Percentiles rank a stretch among this genome's conserved stretches.
phyloP scores from a whole-genome alignment of 2,797 vertebrate genomes.

The Peromyscus melanophrys region DNA sequence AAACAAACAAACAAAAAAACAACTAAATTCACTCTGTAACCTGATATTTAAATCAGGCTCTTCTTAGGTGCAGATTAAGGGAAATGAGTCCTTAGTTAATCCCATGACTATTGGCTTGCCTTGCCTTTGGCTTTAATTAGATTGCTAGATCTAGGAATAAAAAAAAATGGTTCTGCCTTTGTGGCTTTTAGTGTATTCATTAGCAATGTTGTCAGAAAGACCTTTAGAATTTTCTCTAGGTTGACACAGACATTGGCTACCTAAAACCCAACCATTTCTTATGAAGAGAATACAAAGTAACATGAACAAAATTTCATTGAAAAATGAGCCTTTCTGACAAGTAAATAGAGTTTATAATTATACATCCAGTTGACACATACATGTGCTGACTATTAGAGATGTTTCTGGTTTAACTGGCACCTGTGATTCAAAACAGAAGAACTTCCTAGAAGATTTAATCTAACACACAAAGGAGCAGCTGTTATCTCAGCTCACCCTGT shows the following conservation, averaged over 20 bases:
- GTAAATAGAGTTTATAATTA: not conserved
- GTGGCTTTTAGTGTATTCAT: not conserved
- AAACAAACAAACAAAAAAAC: no score
- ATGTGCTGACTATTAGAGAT: not conserved
- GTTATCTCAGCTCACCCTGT: not conserved
- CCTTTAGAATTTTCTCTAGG: conserved; percentile 10
- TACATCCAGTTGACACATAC: not conserved
- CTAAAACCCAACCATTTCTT: not conserved
- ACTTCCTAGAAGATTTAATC: not conserved
- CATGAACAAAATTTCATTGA: conserved; percentile 21
- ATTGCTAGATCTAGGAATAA: not conserved
- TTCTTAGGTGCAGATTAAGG: not conserved
- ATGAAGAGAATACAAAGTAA: not conserved
- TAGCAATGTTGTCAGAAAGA: not conserved
- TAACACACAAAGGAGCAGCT: not conserved
- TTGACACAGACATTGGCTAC: not conserved
- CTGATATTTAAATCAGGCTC: conserved; percentile 1
- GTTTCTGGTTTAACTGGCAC: not conserved
- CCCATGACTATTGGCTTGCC: not conserved
- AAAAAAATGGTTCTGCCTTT: not conserved
- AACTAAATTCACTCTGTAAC: not conserved
- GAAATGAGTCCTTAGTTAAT: not conserved
- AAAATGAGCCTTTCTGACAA: not conserved
- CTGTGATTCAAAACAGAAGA: not conserved
- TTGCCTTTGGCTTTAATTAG: conserved; percentile 33